Base-by-base conservation (phyloP, 2,797 vertebrate species). In the Calcarius lapponicus region DNA sequence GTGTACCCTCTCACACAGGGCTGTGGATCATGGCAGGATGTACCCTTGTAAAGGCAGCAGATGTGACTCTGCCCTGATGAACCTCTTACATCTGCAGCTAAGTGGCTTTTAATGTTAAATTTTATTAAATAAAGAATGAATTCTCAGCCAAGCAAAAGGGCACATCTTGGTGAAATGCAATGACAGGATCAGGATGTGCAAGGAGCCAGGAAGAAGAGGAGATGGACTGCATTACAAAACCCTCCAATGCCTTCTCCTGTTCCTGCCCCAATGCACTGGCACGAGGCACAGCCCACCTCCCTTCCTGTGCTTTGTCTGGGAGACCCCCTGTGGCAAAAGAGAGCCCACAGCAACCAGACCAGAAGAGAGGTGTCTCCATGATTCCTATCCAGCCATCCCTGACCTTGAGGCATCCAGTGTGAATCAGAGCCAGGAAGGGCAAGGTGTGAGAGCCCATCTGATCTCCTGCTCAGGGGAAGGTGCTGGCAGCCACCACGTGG, bases 361-460 rank as follows among this genome's bases (percentile, higher is more conserved):
- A 79, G 56, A 91, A 32, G 36, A 36, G 31, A 25, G 25, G 47
- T 7, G 1, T 25, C 13, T 75, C 48, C 1, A 1, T 13, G 32
- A 45, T 81, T 88, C 95, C 94, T 91, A 17, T 60, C 72, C 75
- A 80, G 45, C 80, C 81, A 58, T 82, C 80, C 81, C 86, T 91
- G 96, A 96, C 95, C 96, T 95, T 45, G 67, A 60, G 42, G 64
- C 0, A 7, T 76, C 86, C 97, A 93, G n/a, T 7, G 42, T 17
- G 84, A 95, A 89, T 87, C 28, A 80, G 89, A 96, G 96, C 88
- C 94, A 96, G 92, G 92, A 69, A 91, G 48, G 93, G 75, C 88
- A 92, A 62, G 0, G 10, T 92, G 90, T 7, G 72, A 92, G 84
- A 90, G 78, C 69, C 91, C 81, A 53, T 96, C 96, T 97, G 95